Conservation (phyloP, 2,888 invertebrate genomes). For the Trachelus stipa region DNA sequence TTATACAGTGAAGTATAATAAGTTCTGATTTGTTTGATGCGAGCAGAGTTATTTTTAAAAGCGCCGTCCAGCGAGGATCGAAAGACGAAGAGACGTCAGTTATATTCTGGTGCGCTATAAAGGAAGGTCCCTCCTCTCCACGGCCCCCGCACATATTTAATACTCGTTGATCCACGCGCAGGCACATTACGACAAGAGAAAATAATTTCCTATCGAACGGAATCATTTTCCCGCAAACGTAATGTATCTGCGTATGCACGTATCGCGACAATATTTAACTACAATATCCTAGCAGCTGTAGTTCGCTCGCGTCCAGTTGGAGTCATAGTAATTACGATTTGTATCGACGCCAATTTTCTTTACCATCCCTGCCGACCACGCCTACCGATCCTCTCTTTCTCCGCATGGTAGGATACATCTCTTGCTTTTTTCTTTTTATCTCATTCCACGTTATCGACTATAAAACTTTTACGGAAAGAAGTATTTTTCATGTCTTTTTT, state of each 20-base stretch:
- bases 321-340: background rate
- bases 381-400: background rate
- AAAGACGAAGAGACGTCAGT: conserved; percentile 23
- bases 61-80: background rate
- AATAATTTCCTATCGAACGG: background rate
- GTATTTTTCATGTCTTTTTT: background rate
- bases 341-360: background rate
- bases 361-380: background rate
- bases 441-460: background rate
- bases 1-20: conserved; percentile 14
- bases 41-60: conserved; percentile 4
- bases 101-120: conserved; percentile 33
- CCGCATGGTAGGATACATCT: background rate
- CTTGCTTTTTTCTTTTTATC: background rate
- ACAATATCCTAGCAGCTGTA: conserved; percentile 46
- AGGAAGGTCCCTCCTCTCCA: conserved; percentile 64
- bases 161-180: conserved; percentile 46
- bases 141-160: conserved; percentile 65
- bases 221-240: background rate
- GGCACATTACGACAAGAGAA: background rate
- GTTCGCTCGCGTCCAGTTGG: conserved; percentile 6
- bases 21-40: conserved; percentile 11
- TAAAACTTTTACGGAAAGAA: background rate
- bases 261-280: conserved; percentile 35
- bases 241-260: background rate